Conservation (phyloP, 2,113 vertebrate species). For the Microcebus lehilahytsara region DNA sequence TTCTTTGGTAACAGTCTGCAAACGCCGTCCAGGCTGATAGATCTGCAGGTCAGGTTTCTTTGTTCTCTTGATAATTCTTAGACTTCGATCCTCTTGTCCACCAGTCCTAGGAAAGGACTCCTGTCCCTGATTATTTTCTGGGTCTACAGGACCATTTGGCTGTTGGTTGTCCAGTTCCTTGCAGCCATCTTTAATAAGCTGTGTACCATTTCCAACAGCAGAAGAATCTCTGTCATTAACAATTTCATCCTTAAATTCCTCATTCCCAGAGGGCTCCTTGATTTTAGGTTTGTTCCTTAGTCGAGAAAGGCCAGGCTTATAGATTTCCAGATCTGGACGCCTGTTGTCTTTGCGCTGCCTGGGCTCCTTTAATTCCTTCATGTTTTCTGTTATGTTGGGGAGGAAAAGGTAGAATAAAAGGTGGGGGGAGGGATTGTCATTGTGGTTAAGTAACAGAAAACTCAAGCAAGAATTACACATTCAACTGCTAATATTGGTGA, state of each 20-base stretch:
- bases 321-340: constrained; percentile 92
- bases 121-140: constrained; percentile 53
- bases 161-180: constrained; percentile 66
- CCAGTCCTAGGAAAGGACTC: constrained; percentile 58
- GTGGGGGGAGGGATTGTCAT: not conserved
- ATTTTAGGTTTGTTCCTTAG: constrained; percentile 82
- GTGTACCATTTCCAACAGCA: constrained; percentile 37
- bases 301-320: constrained; percentile 88
- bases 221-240: constrained; percentile 55
- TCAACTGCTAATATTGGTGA: not conserved
- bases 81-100: constrained; percentile 72
- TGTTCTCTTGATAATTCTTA: constrained; percentile 85
- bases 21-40: constrained; percentile 93
- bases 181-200: constrained; percentile 9
- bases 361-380: constrained; percentile 85
- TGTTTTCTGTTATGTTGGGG: constrained; percentile 76
- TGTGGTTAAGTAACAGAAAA: constrained; percentile 11
- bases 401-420: not conserved
- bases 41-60: constrained; percentile 96
- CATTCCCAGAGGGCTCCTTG: constrained; percentile 75
- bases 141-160: constrained; percentile 80
- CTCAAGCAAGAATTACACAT: not conserved
- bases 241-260: constrained; percentile 72
- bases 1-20: constrained; percentile 81
- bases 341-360: constrained; percentile 89